Percentiles rank a stretch among this genome's conserved stretches.
Evolutionary conservation across 2,113 vertebrate species (phyloP).

Genomic region (Benitochromis conjunctus): DNA sequence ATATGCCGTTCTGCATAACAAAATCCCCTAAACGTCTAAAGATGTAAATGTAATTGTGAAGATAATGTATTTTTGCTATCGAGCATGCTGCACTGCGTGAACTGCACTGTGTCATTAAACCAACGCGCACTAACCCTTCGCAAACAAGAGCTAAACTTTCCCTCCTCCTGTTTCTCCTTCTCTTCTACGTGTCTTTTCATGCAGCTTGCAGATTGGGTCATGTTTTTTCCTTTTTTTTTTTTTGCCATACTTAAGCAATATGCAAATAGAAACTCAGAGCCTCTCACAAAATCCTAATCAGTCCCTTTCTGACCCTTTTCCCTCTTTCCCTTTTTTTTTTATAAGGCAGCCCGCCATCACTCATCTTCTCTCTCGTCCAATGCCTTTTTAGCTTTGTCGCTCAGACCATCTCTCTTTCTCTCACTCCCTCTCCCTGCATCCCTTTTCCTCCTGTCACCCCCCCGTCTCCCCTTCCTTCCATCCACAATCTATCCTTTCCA

Average conservation of each 20-base stretch:
- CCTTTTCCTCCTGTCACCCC: background rate
- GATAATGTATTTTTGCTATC: constrained; percentile 28
- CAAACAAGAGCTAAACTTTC: constrained; percentile 16
- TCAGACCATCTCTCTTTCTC: background rate
- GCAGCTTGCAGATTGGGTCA: background rate
- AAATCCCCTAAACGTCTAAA: constrained; percentile 24
- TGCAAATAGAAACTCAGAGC: constrained; percentile 33
- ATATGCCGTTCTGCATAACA: constrained; percentile 25
- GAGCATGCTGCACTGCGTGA: constrained; percentile 1
- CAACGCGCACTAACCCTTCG: background rate
- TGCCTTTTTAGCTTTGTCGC: background rate
- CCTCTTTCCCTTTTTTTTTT: background rate
- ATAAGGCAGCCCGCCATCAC: background rate
- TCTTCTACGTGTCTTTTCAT: background rate
- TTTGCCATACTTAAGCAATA: background rate
- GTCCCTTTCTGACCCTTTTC: constrained; percentile 1
- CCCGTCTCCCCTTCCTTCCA: background rate
- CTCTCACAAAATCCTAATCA: constrained; percentile 4
- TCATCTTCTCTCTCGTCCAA: background rate
- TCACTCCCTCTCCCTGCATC: background rate
- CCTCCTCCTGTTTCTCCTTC: background rate
- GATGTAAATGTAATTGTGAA: constrained; percentile 33
- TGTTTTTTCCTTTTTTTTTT: background rate
- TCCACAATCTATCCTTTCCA: constrained; percentile 4
- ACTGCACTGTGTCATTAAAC: constrained; percentile 15